phyloP scores from a whole-genome alignment of 2,888 invertebrate species.

The Meliscaeva auricollis region DNA sequence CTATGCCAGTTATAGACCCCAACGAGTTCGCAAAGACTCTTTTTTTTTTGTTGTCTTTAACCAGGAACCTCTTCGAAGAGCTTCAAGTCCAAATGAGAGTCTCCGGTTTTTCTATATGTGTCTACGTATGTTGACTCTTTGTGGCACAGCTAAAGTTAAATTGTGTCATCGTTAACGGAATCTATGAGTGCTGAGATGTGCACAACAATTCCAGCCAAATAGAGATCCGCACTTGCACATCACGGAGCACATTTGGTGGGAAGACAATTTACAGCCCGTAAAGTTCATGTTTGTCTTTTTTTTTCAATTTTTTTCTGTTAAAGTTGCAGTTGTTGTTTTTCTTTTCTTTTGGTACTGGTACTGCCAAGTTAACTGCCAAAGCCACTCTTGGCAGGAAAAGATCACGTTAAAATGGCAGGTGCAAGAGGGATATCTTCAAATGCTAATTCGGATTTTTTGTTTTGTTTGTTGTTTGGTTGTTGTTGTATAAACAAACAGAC shows the following conservation, averaged over 20 bases:
- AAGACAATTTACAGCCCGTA: slow-evolving; percentile 71
- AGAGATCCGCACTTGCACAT: slow-evolving; percentile 58
- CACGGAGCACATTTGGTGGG: slow-evolving; percentile 62
- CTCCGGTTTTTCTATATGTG: neutral
- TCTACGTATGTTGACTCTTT: slow-evolving; percentile 4
- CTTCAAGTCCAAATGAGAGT: slow-evolving; percentile 28
- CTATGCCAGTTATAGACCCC: slow-evolving; percentile 17
- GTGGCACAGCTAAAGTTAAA: slow-evolving; percentile 44
- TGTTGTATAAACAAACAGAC: slow-evolving; percentile 16
- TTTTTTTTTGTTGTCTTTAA: neutral
- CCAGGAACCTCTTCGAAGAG: slow-evolving; percentile 19
- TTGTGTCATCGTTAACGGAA: slow-evolving; percentile 75
- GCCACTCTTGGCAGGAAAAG: slow-evolving; percentile 32
- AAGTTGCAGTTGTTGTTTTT: neutral
- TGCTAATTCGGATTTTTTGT: slow-evolving; percentile 60
- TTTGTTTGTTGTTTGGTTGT: neutral
- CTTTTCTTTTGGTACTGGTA: neutral
- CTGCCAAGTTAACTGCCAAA: slow-evolving; percentile 1
- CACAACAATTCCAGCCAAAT: slow-evolving; percentile 30
- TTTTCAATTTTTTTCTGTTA: slow-evolving; percentile 2
- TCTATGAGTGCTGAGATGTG: slow-evolving; percentile 59
- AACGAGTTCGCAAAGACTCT: neutral
- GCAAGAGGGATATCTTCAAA: slow-evolving; percentile 66
- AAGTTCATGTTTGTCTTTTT: slow-evolving; percentile 72
- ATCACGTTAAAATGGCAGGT: slow-evolving; percentile 72